A percentile compares a stretch with the other conserved stretches of the same genome.
Conservation (phyloP, 92 coral and sea anemone genomes). For the Muricea muricata region DNA sequence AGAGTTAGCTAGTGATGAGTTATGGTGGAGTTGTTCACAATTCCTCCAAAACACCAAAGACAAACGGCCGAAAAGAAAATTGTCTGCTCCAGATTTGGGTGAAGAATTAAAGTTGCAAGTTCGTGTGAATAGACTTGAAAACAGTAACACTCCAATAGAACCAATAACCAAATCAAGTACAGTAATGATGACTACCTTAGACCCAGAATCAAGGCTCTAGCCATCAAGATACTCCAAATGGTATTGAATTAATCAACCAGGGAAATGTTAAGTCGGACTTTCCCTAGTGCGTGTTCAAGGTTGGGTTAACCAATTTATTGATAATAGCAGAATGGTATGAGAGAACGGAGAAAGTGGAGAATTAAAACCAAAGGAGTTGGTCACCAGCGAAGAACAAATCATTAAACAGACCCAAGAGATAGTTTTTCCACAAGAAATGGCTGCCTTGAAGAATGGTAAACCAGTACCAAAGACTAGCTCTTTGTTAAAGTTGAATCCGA, state of each 20-base stretch:
- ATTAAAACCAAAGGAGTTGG: slow-evolving; percentile 46
- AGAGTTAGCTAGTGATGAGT: slow-evolving; percentile 34
- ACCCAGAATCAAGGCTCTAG: slow-evolving; percentile 37
- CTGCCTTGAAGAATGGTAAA: slow-evolving; percentile 50
- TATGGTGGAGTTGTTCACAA: slow-evolving; percentile 63
- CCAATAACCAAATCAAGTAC: background rate
- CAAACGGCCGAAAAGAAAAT: slow-evolving; percentile 42
- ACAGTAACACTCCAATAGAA: too few relatives aligned
- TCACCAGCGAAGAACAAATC: slow-evolving; percentile 46
- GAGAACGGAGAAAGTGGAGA: background rate
- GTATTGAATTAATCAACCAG: slow-evolving; percentile 57
- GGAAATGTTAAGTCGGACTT: slow-evolving; percentile 60
- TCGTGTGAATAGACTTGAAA: background rate
- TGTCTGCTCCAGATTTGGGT: background rate
- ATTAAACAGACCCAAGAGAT: slow-evolving; percentile 54
- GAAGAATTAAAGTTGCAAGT: background rate
- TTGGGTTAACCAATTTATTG: slow-evolving; percentile 68
- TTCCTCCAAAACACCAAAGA: slow-evolving; percentile 36
- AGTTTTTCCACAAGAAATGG: slow-evolving; percentile 53
- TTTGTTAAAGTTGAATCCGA: slow-evolving; percentile 35
- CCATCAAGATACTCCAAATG: slow-evolving; percentile 70
- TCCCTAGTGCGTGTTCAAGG: slow-evolving; percentile 67
- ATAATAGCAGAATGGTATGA: background rate
- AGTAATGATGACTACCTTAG: background rate
- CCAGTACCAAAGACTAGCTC: slow-evolving; percentile 47